Percentiles rank a stretch among this genome's conserved stretches.
Evolutionary conservation across 2,113 vertebrate species (phyloP).

Genomic region (Rousettus leschenaultii): DNA sequence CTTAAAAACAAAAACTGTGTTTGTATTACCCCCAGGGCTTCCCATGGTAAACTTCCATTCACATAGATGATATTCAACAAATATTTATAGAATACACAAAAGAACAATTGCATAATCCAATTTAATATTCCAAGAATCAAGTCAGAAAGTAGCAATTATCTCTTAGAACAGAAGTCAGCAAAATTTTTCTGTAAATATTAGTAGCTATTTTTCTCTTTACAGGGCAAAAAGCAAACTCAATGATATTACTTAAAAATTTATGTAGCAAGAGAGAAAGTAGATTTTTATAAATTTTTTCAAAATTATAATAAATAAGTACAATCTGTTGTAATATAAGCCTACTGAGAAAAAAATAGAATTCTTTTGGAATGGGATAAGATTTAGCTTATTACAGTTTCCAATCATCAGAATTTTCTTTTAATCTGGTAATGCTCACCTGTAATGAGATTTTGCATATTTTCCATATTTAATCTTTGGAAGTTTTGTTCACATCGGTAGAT

Average conservation of each 20-base stretch:
- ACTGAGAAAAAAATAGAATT: not conserved
- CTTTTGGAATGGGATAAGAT: not conserved
- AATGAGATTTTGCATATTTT: not conserved
- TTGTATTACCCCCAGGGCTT: not conserved
- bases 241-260: not conserved
- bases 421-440: not conserved
- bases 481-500: not conserved
- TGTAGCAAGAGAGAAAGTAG: not conserved
- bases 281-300: not conserved
- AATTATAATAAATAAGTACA: not conserved
- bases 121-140: not conserved
- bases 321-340: not conserved
- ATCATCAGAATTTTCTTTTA: not conserved
- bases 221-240: not conserved
- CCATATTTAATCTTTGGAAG: conserved; percentile 13
- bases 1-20: not conserved
- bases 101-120: not conserved
- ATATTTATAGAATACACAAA: not conserved
- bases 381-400: not conserved
- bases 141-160: not conserved
- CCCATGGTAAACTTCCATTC: not conserved
- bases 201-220: not conserved
- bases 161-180: not conserved
- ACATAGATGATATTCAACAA: not conserved
- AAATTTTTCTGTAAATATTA: not conserved